Conservation (phyloP, 2,888 invertebrate genomes). For the Ichneumoninae sp. region DNA sequence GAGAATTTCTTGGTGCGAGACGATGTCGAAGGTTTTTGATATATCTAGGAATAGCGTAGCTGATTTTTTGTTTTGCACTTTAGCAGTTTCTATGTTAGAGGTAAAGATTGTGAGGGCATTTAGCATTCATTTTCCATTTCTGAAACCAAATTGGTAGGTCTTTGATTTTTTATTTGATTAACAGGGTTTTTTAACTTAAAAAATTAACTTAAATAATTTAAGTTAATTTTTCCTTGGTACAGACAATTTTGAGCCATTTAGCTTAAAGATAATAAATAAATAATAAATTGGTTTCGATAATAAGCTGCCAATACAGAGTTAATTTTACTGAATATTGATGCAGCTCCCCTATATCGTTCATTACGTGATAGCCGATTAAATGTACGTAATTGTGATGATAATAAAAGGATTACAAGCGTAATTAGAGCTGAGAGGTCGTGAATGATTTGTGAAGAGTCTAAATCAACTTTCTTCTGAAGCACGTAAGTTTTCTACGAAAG, state of each 20-base stretch:
- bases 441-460: conserved; percentile 10
- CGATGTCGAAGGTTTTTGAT: neutral
- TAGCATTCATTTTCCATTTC: neutral
- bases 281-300: no score
- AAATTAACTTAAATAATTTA: no score
- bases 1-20: no score
- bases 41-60: neutral
- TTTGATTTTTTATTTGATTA: no score
- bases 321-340: neutral
- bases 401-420: neutral
- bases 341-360: neutral
- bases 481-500: conserved; percentile 34
- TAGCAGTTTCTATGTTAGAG: neutral
- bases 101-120: neutral
- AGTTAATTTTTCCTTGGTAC: no score
- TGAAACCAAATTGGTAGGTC: neutral
- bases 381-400: neutral
- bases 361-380: neutral
- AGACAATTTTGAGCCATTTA: no score
- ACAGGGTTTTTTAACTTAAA: no score
- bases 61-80: neutral
- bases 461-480: conserved; percentile 41
- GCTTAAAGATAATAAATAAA: no score
- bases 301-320: neutral
- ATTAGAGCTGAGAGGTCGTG: neutral